Evolutionary conservation across 2,797 vertebrate genomes (phyloP).

Genomic region (Pangasius macronema): DNA sequence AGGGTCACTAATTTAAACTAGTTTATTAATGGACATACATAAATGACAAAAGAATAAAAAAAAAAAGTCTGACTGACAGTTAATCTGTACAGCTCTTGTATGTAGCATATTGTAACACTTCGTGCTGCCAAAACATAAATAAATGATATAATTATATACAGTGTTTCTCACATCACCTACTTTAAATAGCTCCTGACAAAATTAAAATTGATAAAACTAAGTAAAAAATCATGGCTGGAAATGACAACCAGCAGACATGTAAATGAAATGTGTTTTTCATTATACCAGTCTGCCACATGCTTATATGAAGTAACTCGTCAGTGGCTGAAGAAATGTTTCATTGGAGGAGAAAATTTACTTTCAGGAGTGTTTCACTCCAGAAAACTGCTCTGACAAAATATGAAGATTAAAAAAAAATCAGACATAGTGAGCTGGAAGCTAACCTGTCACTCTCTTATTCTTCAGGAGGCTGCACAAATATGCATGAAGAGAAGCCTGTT

Average conservation of each 20-base stretch:
- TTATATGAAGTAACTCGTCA: not conserved
- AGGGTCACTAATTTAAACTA: too few species aligned
- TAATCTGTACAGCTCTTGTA: not conserved
- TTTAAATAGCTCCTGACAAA: constrained; percentile 36
- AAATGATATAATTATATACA: constrained; percentile 68
- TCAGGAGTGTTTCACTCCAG: not conserved
- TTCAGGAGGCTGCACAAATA: not conserved
- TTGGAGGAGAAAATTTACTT: constrained; percentile 25
- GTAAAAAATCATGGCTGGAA: not conserved
- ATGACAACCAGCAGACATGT: not conserved
- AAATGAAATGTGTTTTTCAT: constrained; percentile 24
- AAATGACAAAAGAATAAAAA: not conserved
- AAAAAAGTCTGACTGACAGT: not conserved
- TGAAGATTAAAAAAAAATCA: constrained; percentile 24
- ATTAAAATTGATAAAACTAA: not conserved
- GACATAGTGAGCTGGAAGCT: not conserved
- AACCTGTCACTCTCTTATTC: constrained; percentile 8
- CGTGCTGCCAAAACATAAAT: constrained; percentile 68
- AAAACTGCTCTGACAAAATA: constrained; percentile 5
- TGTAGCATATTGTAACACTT: not conserved
- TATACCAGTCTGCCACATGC: not conserved
- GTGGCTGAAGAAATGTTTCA: constrained; percentile 10
- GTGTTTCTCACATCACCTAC: constrained; percentile 66
- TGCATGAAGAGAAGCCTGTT: not conserved
- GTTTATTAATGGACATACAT: not conserved